Evolutionary conservation across 2,113 vertebrate genomes (phyloP).

Genomic region (Rhinolophus ferrumequinum): DNA sequence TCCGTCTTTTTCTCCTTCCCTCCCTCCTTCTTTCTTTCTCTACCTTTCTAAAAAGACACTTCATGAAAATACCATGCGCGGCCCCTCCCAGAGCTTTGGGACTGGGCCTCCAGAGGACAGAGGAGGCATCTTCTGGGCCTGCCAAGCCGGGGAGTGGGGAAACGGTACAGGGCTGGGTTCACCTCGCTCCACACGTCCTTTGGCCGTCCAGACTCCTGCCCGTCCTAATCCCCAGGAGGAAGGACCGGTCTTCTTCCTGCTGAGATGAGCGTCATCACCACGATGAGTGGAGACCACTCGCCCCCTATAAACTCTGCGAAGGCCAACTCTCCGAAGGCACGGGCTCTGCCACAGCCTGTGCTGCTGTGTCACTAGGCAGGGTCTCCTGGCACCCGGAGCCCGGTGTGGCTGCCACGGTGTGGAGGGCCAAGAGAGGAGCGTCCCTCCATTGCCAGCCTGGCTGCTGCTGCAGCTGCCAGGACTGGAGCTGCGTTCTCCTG

Average conservation of each 20-base stretch:
- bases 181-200: background rate
- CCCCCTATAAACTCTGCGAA: background rate
- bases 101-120: accelerated
- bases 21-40: slow-evolving; percentile 28
- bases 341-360: background rate
- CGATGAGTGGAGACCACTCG: accelerated
- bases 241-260: background rate
- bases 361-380: accelerated
- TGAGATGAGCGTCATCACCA: accelerated
- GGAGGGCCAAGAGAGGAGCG: too few species aligned
- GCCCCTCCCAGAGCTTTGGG: background rate
- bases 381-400: background rate
- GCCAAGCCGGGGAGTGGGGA: too few species aligned
- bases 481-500: accelerated
- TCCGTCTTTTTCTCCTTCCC: too few species aligned
- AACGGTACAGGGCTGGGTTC: accelerated
- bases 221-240: background rate
- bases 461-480: accelerated
- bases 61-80: background rate
- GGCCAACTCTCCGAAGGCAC: accelerated
- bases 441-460: accelerated
- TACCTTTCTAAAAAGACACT: background rate
- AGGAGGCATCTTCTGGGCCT: accelerated
- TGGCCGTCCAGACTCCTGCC: background rate
- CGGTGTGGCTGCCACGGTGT: accelerated